Percentiles rank a stretch among this genome's conserved stretches.
phyloP scores from a whole-genome alignment of 2,888 invertebrate genomes.

The Leptogaster cylindrica region DNA sequence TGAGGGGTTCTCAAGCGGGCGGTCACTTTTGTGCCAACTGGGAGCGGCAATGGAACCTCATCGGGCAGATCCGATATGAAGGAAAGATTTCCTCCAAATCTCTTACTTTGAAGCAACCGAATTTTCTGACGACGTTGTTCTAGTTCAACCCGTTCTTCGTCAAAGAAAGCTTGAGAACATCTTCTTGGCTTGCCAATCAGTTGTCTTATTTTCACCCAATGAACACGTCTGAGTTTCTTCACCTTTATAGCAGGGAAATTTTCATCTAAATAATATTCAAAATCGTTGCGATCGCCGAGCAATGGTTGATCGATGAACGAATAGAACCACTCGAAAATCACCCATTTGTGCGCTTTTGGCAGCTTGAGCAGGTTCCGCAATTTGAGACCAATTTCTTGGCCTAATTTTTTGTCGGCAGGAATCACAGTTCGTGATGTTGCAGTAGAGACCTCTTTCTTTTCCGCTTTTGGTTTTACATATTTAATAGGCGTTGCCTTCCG shows the following conservation, averaged over 20 bases:
- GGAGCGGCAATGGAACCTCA: constrained; percentile 92
- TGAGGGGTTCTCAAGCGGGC: constrained; percentile 90
- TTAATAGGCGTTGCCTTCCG: constrained; percentile 60
- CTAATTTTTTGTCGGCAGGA: constrained; percentile 81
- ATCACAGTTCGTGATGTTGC: constrained; percentile 51
- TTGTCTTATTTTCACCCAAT: constrained; percentile 94
- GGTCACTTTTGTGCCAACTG: constrained; percentile 93
- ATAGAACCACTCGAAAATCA: constrained; percentile 99
- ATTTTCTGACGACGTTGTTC: constrained; percentile 91
- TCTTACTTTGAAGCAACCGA: constrained; percentile 89
- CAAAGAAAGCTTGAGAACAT: constrained; percentile 93
- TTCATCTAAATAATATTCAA: constrained; percentile 90
- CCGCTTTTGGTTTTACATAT: constrained; percentile 59
- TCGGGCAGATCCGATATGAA: constrained; percentile 87
- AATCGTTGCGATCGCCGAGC: constrained; percentile 96
- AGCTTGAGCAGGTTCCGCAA: constrained; percentile 91
- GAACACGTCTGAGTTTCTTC: constrained; percentile 80
- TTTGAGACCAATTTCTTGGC: constrained; percentile 88
- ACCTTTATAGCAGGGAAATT: constrained; percentile 92
- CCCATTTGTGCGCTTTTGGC: constrained; percentile 99
- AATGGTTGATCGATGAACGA: constrained; percentile 95
- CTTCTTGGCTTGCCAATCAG: constrained; percentile 97
- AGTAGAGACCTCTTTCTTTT: constrained; percentile 38
- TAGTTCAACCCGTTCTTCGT: constrained; percentile 90
- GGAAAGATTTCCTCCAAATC: constrained; percentile 78